A percentile compares a stretch with the other conserved stretches of the same genome.
Conservation (phyloP, 2,888 invertebrate species). For the Lithodes maja region DNA sequence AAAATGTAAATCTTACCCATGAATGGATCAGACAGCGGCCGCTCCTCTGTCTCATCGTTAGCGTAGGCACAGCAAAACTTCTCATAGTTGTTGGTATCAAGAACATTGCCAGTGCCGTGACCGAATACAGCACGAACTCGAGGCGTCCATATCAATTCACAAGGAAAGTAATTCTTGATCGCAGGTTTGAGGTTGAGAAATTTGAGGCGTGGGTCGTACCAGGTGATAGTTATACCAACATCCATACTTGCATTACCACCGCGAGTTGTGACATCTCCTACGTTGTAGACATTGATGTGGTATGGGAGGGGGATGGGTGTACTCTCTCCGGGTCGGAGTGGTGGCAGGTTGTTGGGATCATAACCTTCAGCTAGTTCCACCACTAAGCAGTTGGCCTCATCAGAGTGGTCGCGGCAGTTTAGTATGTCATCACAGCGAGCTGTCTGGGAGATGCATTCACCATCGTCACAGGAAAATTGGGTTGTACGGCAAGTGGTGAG, state of each 20-base stretch:
- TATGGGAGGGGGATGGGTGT: constrained; percentile 27
- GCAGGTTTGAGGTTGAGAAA: constrained; percentile 47
- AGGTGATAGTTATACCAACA: constrained; percentile 49
- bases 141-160: constrained; percentile 52
- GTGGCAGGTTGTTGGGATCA: constrained; percentile 31
- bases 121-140: constrained; percentile 39
- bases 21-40: not conserved
- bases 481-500: constrained; percentile 48
- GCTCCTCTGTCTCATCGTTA: constrained; percentile 7
- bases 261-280: constrained; percentile 46
- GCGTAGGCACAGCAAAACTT: constrained; percentile 47
- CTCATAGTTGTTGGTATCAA: constrained; percentile 54
- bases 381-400: constrained; percentile 44
- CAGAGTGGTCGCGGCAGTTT: constrained; percentile 43
- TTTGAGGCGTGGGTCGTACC: constrained; percentile 52
- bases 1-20: constrained; percentile 5
- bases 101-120: constrained; percentile 43
- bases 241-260: constrained; percentile 52
- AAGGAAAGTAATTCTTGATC: constrained; percentile 61
- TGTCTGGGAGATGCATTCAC: constrained; percentile 41
- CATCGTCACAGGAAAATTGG: constrained; percentile 62
- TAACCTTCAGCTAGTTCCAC: constrained; percentile 29
- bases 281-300: constrained; percentile 51
- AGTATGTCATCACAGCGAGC: constrained; percentile 46
- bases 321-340: constrained; percentile 45